These are phyloP conservation scores for Standfussiana lucernea DNA, from an alignment of 2,888 invertebrate genomes.

Conservation along the genomic window DNA sequence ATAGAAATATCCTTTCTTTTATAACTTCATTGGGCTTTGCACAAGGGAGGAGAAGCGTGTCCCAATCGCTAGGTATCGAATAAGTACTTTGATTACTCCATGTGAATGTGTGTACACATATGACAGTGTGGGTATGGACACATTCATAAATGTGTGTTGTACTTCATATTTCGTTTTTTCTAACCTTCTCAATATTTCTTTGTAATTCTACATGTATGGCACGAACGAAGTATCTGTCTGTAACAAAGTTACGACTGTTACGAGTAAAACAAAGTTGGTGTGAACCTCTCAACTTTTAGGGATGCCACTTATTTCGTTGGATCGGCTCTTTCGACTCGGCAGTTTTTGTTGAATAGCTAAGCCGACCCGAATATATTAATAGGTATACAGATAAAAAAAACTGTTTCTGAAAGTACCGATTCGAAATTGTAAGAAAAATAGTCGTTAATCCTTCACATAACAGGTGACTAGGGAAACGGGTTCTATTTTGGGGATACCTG, in stretches of 20 bases:
- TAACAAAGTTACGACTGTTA: conserved; percentile 35
- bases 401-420: conserved; percentile 13
- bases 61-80: neutral
- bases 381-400: neutral
- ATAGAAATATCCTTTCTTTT: neutral
- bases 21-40: neutral
- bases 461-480: conserved; percentile 3
- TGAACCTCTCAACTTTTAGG: conserved; percentile 27
- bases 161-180: neutral
- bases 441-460: neutral
- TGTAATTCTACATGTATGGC: neutral
- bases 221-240: conserved; percentile 16
- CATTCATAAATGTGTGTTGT: too few species aligned
- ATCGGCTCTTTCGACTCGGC: neutral
- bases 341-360: neutral
- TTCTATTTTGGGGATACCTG: conserved; percentile 11
- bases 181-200: conserved; percentile 1
- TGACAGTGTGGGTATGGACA: too few species aligned
- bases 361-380: neutral
- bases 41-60: neutral
- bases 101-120: too few species aligned
- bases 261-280: conserved; percentile 39
- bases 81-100: too few species aligned
- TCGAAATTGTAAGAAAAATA: conserved; percentile 9
- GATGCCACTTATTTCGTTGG: neutral